Conservation (phyloP, 2,888 invertebrate genomes). For the Mystacides longicornis region DNA sequence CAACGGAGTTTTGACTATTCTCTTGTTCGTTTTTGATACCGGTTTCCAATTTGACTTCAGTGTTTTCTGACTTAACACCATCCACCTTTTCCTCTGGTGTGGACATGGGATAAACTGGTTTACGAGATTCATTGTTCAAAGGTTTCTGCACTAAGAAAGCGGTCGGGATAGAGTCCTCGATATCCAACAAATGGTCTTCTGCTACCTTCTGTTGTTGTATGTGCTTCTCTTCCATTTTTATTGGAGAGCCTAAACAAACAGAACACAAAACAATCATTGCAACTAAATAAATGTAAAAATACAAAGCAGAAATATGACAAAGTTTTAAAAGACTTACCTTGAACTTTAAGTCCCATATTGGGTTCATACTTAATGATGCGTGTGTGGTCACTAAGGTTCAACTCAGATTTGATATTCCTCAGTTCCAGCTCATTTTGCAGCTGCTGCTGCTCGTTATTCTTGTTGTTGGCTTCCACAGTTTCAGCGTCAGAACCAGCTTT, state of each 20-base stretch:
- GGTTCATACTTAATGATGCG: constrained; percentile 49
- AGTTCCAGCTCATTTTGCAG: constrained; percentile 36
- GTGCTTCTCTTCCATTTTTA: constrained; percentile 50
- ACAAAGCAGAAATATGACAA: neutral
- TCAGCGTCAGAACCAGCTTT: constrained; percentile 8
- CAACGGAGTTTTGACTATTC: constrained; percentile 31
- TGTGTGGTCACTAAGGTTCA: constrained; percentile 45
- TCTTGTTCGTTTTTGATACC: constrained; percentile 27
- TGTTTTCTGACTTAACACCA: constrained; percentile 42
- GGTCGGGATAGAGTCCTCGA: constrained; percentile 50
- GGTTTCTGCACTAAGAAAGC: constrained; percentile 48
- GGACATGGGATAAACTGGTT: constrained; percentile 33
- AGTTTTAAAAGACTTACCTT: constrained; percentile 32
- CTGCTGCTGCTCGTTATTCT: constrained; percentile 37
- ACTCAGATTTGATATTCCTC: constrained; percentile 44
- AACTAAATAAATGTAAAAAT: neutral
- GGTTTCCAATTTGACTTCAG: constrained; percentile 34
- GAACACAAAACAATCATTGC: too few relatives aligned
- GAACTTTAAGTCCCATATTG: constrained; percentile 43
- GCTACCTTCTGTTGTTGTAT: constrained; percentile 44
- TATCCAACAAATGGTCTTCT: constrained; percentile 46
- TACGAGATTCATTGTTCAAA: constrained; percentile 27
- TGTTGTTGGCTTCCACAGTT: constrained; percentile 19
- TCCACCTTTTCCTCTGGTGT: constrained; percentile 45
- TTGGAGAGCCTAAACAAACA: constrained; percentile 38